These are phyloP conservation scores for Chironomus tentans DNA, from an alignment of 2,888 invertebrate species.

Conservation along the genomic window DNA sequence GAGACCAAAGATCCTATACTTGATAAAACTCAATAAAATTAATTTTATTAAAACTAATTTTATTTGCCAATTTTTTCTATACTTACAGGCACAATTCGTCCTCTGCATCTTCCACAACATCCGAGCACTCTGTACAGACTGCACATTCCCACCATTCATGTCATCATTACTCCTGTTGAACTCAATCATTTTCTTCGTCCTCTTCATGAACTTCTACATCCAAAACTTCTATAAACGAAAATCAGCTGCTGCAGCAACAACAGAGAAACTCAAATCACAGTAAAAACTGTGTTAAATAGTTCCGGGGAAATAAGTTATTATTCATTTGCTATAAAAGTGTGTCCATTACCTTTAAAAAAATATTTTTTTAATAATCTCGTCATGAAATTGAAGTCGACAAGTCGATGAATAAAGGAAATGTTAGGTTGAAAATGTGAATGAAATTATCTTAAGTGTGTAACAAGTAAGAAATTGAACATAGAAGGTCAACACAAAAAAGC, in stretches of 20 bases:
- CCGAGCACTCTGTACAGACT: constrained; percentile 39
- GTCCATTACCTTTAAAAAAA: too few relatives aligned
- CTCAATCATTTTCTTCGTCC: constrained; percentile 76
- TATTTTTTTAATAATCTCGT: too few relatives aligned
- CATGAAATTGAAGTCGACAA: neutral
- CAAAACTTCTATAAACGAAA: constrained; percentile 58
- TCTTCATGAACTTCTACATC: constrained; percentile 87
- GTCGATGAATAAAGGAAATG: neutral
- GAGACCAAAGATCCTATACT: too few relatives aligned
- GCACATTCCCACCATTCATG: constrained; percentile 49
- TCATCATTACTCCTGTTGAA: constrained; percentile 67
- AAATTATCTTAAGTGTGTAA: neutral
- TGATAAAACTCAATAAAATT: too few relatives aligned
- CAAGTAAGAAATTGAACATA: too few relatives aligned
- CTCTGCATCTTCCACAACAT: constrained; percentile 41
- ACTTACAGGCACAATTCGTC: constrained; percentile 41
- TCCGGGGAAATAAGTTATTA: neutral
- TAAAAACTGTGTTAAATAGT: too few relatives aligned
- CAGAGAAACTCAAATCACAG: neutral
- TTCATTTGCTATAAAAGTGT: too few relatives aligned
- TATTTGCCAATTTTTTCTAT: too few relatives aligned
- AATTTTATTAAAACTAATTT: too few relatives aligned
- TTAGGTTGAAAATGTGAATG: neutral
- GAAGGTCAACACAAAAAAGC: too few relatives aligned
- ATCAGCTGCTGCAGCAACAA: neutral